Conservation (phyloP, 2,888 invertebrate species). For the Galeruca laticollis region DNA sequence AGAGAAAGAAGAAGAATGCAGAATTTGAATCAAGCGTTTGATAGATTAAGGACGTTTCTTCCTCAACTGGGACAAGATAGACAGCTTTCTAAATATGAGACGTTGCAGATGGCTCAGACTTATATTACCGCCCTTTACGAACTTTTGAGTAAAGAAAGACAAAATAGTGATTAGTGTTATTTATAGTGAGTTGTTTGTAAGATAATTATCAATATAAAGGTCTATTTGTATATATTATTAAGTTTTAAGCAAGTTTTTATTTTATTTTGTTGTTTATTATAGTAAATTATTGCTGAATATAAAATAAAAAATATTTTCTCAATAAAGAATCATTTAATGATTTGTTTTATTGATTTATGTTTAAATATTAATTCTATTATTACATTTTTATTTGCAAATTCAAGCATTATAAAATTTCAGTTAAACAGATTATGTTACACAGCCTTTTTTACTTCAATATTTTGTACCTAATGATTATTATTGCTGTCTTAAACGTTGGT, state of each 20-base stretch:
- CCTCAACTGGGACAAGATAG: slow-evolving; percentile 92
- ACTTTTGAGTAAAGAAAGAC: slow-evolving; percentile 68
- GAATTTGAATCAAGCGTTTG: slow-evolving; percentile 94
- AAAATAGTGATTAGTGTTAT: slow-evolving; percentile 7
- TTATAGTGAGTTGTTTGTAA: neutral
- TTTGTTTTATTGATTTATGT: no score
- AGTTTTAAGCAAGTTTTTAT: neutral
- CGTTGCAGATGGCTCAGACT: slow-evolving; percentile 96
- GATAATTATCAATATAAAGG: neutral
- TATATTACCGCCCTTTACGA: slow-evolving; percentile 93
- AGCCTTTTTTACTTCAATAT: no score
- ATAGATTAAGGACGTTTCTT: slow-evolving; percentile 89
- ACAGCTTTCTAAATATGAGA: slow-evolving; percentile 95
- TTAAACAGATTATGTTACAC: no score
- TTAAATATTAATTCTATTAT: no score
- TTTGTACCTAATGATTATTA: no score
- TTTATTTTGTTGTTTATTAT: neutral
- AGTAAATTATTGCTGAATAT: neutral
- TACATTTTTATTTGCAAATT: no score
- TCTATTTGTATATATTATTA: slow-evolving; percentile 2
- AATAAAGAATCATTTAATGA: neutral
- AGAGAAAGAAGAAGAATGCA: slow-evolving; percentile 93
- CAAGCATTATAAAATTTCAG: no score
- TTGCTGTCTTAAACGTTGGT: no score
- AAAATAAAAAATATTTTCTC: neutral